Evolutionary conservation across 2,888 invertebrate species (phyloP), one percentile per base, ranked within the genome.

Genomic region (Troides aeacus): DNA sequence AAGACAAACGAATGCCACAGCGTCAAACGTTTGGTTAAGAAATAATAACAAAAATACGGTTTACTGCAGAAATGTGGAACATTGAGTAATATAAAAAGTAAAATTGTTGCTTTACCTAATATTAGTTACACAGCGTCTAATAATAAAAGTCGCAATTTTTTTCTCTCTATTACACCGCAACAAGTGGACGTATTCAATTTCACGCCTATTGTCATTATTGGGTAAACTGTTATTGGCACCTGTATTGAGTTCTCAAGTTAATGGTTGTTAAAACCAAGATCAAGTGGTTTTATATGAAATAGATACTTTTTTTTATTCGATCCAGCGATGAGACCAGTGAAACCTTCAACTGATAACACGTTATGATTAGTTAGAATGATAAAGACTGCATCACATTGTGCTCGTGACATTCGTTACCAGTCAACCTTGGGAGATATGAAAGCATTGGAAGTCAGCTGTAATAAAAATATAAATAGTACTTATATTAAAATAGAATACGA

Each of bases 201-300:
- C 65, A 65, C 65, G 65, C 65, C 46, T 42, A 59, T 62, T 57
- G n/a, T 46, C 42, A 63, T 71, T 59, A 57, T 62, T 53, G 24
- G 39, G 64, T 42, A 50, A 50, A 50, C 50, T 50, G 17, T 50
- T 10, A 7, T 50, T 50, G 18, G 17, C 18, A 50, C 50, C 50
- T 17, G 18, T 17, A 17, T 50, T 18, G 18, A 17, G 50, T 50
- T 50, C 5, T 50, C 17, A 50, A 50, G 18, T 50, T 17, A 5
- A 39, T 39, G 10, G 39, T 7, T 39, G 39, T 39, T 10, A 39
- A 39, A 10, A 39, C 10, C 6, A 10, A 39, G 8, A 39, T 39
- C 39, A 39, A 4, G 10, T 6, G 10, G 1, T 0, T 7, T 10
- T 10, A 39, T 39, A 39, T 39, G 8, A 3, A 30, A 30, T 30